A percentile compares a stretch with the other conserved stretches of the same genome.
Evolutionary conservation across 2,888 invertebrate species (phyloP).

Genomic region (Linyphia triangularis): DNA sequence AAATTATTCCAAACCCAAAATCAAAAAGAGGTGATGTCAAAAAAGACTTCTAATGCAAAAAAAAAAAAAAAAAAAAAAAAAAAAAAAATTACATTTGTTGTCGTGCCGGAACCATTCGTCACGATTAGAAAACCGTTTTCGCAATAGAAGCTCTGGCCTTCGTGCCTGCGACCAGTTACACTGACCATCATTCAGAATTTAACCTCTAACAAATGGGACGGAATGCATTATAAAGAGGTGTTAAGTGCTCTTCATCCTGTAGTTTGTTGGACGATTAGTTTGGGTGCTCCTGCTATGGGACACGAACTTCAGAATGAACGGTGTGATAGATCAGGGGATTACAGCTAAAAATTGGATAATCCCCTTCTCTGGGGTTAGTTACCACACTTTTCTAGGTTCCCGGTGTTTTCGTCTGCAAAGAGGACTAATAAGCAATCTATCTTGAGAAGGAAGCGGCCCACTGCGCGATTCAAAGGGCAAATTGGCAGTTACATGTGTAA

Average conservation of each 20-base stretch:
- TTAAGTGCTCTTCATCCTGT: constrained; percentile 56
- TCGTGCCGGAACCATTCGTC: constrained; percentile 17
- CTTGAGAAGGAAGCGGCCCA: background rate
- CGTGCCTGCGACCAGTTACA: background rate
- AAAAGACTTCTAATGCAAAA: background rate
- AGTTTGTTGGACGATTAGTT: constrained; percentile 69
- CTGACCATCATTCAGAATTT: constrained; percentile 44
- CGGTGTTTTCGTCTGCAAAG: background rate
- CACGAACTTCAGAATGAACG: background rate
- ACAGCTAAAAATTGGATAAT: constrained; percentile 5
- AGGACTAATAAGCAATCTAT: background rate
- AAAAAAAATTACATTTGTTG: background rate
- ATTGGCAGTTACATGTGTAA: background rate
- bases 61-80: background rate
- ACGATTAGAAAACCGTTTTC: constrained; percentile 23
- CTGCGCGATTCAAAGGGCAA: background rate
- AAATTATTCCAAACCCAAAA: background rate
- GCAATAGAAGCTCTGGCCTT: background rate
- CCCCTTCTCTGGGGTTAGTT: constrained; percentile 1
- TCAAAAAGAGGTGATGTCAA: too few relatives aligned
- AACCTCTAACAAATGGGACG: constrained; percentile 35
- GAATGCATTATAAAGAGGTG: constrained; percentile 58
- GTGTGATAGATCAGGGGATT: constrained; percentile 16
- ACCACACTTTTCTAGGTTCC: background rate
- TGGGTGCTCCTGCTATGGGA: background rate